A percentile compares a stretch with the other conserved stretches of the same genome.
phyloP scores from a whole-genome alignment of 2,888 invertebrate genomes.

The Aricia artaxerxes region DNA sequence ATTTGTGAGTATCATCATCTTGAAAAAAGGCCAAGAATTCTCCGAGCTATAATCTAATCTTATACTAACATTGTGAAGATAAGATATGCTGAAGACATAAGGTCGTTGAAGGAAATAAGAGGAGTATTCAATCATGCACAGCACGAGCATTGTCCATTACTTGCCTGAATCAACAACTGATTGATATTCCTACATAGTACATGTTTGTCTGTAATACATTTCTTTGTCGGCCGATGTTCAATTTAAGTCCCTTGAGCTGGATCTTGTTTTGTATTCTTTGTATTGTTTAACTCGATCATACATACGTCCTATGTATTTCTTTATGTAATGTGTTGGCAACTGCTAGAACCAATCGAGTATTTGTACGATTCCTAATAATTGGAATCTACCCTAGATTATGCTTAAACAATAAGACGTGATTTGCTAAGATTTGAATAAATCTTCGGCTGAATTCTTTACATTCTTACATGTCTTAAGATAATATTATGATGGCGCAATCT shows the following conservation, averaged over 20 bases:
- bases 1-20: neutral
- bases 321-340: conserved; percentile 12
- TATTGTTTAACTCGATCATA: neutral
- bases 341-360: neutral
- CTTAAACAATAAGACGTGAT: neutral
- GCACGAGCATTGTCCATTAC: conserved; percentile 32
- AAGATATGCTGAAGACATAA: conserved; percentile 31
- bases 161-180: conserved; percentile 57
- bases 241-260: conserved; percentile 41
- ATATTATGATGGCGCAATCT: neutral
- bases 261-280: conserved; percentile 30
- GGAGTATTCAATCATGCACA: conserved; percentile 29
- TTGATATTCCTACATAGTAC: conserved; percentile 62
- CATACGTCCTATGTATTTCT: conserved; percentile 4
- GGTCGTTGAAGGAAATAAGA: conserved; percentile 5
- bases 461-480: neutral
- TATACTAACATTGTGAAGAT: conserved; percentile 22
- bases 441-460: neutral
- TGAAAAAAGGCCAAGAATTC: conserved; percentile 4
- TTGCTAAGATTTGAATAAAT: neutral
- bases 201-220: conserved; percentile 41
- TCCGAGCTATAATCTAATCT: conserved; percentile 22
- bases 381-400: neutral
- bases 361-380: neutral
- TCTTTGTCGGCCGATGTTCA: conserved; percentile 38